A percentile compares a stretch with the other conserved stretches of the same genome.
Evolutionary conservation across 2,888 invertebrate genomes (phyloP).

Genomic region (Tenthredo distinguenda): DNA sequence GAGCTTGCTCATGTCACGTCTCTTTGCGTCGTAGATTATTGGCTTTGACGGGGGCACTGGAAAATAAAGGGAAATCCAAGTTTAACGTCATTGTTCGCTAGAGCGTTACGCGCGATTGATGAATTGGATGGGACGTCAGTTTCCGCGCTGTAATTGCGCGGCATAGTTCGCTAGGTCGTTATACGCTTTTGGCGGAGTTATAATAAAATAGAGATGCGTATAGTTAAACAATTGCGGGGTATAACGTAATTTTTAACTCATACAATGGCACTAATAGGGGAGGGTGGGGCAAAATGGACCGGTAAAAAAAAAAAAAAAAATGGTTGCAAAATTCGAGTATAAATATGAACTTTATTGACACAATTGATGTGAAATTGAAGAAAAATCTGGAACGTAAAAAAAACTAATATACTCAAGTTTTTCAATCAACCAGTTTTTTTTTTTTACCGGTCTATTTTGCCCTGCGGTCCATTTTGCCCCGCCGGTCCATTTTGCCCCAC

Average conservation of each 20-base stretch:
- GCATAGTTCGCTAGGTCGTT: neutral
- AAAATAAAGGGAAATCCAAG: slow-evolving; percentile 72
- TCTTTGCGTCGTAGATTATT: slow-evolving; percentile 91
- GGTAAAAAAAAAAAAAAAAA: too few relatives aligned
- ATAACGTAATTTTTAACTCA: neutral
- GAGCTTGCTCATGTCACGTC: slow-evolving; percentile 88
- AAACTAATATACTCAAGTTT: too few relatives aligned
- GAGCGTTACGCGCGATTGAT: slow-evolving; percentile 15
- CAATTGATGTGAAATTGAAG: too few relatives aligned
- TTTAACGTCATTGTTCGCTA: slow-evolving; percentile 33
- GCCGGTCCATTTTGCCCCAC: too few relatives aligned
- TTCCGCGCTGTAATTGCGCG: neutral
- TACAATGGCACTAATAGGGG: too few relatives aligned
- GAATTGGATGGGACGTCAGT: neutral
- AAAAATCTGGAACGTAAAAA: too few relatives aligned
- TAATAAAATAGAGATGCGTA: neutral
- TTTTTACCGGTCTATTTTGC: too few relatives aligned
- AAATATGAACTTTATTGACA: too few relatives aligned
- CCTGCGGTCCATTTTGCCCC: too few relatives aligned
- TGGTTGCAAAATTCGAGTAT: too few relatives aligned
- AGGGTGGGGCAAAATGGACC: too few relatives aligned
- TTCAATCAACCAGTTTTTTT: too few relatives aligned
- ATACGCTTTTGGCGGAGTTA: neutral
- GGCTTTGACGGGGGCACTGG: slow-evolving; percentile 92
- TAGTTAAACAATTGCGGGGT: neutral